Base-by-base conservation (phyloP, 2,113 vertebrate species). In the Spermophilus dauricus region DNA sequence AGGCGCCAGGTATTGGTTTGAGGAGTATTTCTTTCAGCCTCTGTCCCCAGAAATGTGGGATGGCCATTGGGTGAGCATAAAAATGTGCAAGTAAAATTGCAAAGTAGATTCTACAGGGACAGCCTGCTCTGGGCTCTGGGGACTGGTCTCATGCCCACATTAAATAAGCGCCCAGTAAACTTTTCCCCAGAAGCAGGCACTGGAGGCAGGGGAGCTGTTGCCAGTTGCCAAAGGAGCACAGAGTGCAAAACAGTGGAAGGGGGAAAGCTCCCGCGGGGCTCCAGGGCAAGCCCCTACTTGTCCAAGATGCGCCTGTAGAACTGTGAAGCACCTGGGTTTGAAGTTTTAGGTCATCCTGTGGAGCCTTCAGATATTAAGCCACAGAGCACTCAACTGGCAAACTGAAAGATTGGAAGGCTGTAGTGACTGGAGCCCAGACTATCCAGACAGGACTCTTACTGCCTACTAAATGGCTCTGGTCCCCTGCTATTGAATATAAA, bases 11-110 rank as follows among this genome's bases (percentile, higher is more conserved):
- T 30, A 28, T 51, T 30, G 32, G 4, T 78, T 67, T 89, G 75
- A 82, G 58, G 30, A 65, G 32, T 34, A 14, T 56, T 91, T 83
- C 61, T 32, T 58, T 87, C 56, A 89, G 51, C 51, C 45, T n/a
- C 18, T 63, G 75, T 84, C 58, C 34, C 86, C 86, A 14, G 26
- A 17, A 58, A 89, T 37, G 48, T 5, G 1, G 18, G 63, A 20
- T 61, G 53, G 37, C 67, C 39, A 0, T 95, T 45, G 95, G 91
- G 97, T 96, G 97, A 98, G 97, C 98, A 98, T 97, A 96, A 96
- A 98, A 96, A 97, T 97, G 98, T 65, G 89, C 97, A 86, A 92
- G 56, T 96, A 96, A 97, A 93, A 96, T 96, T 89, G 8, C 42
- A 26, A 89, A 85, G 53, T 42, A 8, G 81, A 72, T 88, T 94